Conservation (phyloP, 2,888 invertebrate genomes). For the Apodemia duryi region DNA sequence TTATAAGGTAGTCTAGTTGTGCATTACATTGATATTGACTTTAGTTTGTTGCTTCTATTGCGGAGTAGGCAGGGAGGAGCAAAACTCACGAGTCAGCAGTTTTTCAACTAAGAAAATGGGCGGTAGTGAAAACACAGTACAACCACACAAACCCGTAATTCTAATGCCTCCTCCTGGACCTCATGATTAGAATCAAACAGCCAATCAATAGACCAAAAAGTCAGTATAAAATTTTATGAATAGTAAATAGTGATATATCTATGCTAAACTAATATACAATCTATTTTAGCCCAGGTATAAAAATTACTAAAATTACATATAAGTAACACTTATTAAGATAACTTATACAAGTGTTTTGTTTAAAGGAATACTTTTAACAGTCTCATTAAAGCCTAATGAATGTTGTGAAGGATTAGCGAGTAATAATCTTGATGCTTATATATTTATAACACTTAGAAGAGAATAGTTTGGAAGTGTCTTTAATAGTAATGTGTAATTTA, state of each 20-base stretch:
- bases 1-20: neutral
- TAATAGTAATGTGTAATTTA: neutral
- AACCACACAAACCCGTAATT: no score
- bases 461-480: neutral
- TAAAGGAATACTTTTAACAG: constrained; percentile 49
- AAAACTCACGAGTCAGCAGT: no score
- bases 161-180: neutral
- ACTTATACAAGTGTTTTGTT: constrained; percentile 25
- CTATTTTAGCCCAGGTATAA: constrained; percentile 26
- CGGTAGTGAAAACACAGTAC: no score
- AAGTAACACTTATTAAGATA: constrained; percentile 10
- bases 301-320: constrained; percentile 18
- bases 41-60: no score
- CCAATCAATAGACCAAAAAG: neutral
- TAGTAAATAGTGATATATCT: constrained; percentile 22
- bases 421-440: constrained; percentile 8
- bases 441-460: neutral
- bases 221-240: neutral
- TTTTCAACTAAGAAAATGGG: no score
- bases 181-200: neutral
- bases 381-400: constrained; percentile 48
- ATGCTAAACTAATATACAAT: constrained; percentile 22
- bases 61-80: no score
- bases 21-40: neutral
- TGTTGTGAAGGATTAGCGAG: constrained; percentile 17